phyloP scores from a whole-genome alignment of 2,888 invertebrate genomes.

The Xestia sexstrigata region DNA sequence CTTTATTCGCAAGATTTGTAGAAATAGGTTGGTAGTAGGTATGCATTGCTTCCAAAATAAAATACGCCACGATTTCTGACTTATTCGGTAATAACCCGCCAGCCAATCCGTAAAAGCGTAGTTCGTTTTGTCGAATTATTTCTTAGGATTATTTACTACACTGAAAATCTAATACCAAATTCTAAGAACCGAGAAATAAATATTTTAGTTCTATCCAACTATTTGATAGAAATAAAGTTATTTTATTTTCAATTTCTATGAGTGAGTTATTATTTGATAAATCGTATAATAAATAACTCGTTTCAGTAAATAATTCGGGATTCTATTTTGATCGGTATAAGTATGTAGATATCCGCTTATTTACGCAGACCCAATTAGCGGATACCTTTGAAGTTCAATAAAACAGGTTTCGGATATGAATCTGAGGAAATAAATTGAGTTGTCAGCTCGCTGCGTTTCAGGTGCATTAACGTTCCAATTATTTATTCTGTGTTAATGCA shows the following conservation, averaged over 20 bases:
- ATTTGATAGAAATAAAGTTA: constrained; percentile 37
- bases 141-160: constrained; percentile 45
- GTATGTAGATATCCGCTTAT: constrained; percentile 68
- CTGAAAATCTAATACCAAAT: constrained; percentile 39
- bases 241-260: constrained; percentile 43
- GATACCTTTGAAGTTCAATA: constrained; percentile 84
- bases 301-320: constrained; percentile 47
- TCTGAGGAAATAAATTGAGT: constrained; percentile 86
- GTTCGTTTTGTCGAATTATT: constrained; percentile 51
- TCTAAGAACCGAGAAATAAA: constrained; percentile 33
- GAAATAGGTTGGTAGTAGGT: neutral
- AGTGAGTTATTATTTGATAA: constrained; percentile 34
- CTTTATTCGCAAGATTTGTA: constrained; percentile 22
- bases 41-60: constrained; percentile 28
- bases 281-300: constrained; percentile 26
- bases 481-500: constrained; percentile 76
- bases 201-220: constrained; percentile 43
- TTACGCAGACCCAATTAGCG: constrained; percentile 82
- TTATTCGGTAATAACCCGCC: constrained; percentile 38
- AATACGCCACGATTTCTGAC: constrained; percentile 33
- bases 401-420: constrained; percentile 85
- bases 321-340: constrained; percentile 62
- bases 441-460: constrained; percentile 79
- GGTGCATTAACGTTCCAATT: constrained; percentile 79
- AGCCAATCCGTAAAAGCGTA: constrained; percentile 41